A percentile compares a stretch with the other conserved stretches of the same genome.
Evolutionary conservation across 2,113 vertebrate genomes (phyloP).

Genomic region (Barnardius zonarius): DNA sequence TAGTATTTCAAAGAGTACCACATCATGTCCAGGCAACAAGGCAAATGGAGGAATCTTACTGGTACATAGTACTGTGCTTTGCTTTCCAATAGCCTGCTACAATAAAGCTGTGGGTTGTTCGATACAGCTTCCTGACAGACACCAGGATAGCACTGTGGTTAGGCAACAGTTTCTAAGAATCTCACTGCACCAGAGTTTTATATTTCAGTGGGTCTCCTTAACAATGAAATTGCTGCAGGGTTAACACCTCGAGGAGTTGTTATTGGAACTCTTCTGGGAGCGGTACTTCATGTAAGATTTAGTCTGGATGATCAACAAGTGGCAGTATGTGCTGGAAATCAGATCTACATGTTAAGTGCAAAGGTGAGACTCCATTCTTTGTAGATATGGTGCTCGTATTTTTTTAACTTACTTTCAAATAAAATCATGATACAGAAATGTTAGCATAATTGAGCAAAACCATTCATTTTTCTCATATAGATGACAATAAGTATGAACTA

Average conservation of each 20-base stretch:
- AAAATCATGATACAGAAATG: not conserved
- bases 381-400: not conserved
- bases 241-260: constrained; percentile 73
- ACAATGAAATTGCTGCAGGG: constrained; percentile 67
- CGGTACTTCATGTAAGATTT: constrained; percentile 77
- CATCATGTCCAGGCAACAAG: not conserved
- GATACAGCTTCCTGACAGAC: not conserved
- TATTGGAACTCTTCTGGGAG: constrained; percentile 76
- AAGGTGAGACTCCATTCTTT: constrained; percentile 72
- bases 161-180: not conserved
- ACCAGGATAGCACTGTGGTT: not conserved
- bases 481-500: not conserved
- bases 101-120: not conserved
- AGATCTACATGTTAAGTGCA: constrained; percentile 72
- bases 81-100: not conserved
- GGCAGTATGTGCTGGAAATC: constrained; percentile 76
- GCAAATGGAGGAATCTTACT: not conserved
- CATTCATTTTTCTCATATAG: not conserved
- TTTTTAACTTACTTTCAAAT: not conserved
- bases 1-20: not conserved
- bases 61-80: not conserved
- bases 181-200: not conserved
- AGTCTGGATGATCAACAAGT: constrained; percentile 75
- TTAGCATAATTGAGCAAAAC: not conserved
- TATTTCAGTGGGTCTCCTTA: not conserved